phyloP scores from a whole-genome alignment of 2,888 invertebrate species.

The Octodonta nipae region DNA sequence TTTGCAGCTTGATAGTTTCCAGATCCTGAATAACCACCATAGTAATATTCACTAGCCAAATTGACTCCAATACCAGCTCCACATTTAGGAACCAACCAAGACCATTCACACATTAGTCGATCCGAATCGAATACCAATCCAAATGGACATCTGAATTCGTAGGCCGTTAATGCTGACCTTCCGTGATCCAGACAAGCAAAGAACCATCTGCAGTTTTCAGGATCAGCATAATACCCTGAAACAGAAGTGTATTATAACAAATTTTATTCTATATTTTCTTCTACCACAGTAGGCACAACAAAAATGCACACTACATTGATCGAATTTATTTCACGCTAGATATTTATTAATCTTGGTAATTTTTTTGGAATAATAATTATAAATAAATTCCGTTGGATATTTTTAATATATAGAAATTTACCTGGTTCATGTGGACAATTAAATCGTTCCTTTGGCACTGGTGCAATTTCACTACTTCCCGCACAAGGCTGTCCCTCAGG shows the following conservation, averaged over 20 bases:
- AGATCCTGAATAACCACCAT: slow-evolving; percentile 31
- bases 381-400: no score
- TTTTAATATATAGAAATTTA: slow-evolving; percentile 21
- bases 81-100: slow-evolving; percentile 53
- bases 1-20: no score
- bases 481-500: slow-evolving; percentile 59
- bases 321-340: no score
- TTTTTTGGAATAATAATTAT: no score
- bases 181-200: slow-evolving; percentile 67
- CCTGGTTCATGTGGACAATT: slow-evolving; percentile 52
- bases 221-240: slow-evolving; percentile 64
- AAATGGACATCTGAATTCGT: slow-evolving; percentile 71
- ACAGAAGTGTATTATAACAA: slow-evolving; percentile 6
- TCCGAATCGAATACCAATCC: slow-evolving; percentile 64
- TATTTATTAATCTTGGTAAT: no score
- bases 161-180: slow-evolving; percentile 48
- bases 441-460: slow-evolving; percentile 54
- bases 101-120: slow-evolving; percentile 62
- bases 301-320: no score
- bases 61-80: slow-evolving; percentile 20
- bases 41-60: slow-evolving; percentile 36
- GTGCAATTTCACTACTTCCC: slow-evolving; percentile 66
- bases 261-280: no score
- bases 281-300: no score
- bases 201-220: slow-evolving; percentile 73